Percentiles rank a stretch among this genome's conserved stretches.
phyloP scores from a whole-genome alignment of 2,113 vertebrate genomes.

The Isurus oxyrinchus region DNA sequence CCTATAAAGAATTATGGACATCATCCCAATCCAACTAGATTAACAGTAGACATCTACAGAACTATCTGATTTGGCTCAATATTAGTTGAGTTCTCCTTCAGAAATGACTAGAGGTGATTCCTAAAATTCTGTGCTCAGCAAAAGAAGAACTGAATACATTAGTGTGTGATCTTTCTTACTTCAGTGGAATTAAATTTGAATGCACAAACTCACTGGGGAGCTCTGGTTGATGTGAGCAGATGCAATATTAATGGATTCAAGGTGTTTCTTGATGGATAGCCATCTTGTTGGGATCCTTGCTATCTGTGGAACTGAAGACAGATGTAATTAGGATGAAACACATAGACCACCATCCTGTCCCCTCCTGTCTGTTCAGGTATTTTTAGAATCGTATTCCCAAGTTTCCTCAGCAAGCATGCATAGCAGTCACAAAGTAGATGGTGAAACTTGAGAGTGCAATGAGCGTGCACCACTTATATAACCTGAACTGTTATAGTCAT shows the following conservation, averaged over 20 bases:
- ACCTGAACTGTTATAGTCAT: neutral
- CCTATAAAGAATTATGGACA: neutral
- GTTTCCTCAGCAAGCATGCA: neutral
- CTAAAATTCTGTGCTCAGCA: neutral
- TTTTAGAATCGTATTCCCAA: neutral
- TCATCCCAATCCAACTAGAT: neutral
- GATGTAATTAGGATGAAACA: neutral
- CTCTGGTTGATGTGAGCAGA: neutral
- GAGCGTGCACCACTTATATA: neutral
- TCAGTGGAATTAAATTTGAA: neutral
- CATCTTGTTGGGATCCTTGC: neutral
- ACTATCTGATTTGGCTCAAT: neutral
- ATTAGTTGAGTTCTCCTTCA: neutral
- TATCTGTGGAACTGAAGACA: neutral
- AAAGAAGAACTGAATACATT: neutral
- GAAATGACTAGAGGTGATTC: neutral
- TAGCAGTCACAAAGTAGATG: neutral
- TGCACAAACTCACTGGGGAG: neutral
- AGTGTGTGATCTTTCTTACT: neutral
- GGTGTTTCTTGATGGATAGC: neutral
- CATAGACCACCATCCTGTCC: neutral
- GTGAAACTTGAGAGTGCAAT: neutral
- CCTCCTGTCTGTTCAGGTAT: neutral
- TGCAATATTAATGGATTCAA: neutral
- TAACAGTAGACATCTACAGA: neutral